Evolutionary conservation across 1,140 invertebrate species (phyloP), one percentile per base, ranked within the genome.

Genomic region (Matsumurasca onukii): DNA sequence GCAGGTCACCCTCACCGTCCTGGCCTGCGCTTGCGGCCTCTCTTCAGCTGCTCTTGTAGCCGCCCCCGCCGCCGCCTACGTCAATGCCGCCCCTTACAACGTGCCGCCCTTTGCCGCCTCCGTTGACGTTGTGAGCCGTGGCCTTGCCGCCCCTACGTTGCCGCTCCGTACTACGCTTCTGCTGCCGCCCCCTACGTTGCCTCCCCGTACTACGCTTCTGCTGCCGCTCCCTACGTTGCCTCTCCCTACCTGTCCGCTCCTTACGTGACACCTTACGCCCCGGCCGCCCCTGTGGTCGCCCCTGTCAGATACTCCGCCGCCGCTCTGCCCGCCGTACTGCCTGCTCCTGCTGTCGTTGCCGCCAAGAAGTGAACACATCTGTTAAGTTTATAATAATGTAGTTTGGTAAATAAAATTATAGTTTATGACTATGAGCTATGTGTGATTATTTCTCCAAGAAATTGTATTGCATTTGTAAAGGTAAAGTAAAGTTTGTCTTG

Each of bases 291-390:
- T 20, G 77, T 78, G 0, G 75, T 74, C 64, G 78, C 75, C 66
- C 75, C 78, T 9, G 20, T 12, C 31, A 17, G 9, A 5, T 5
- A 5, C 51, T 20, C 31, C 34, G 55, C 31, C 29, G 79, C 78
- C 22, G 77, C 79, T 0, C 75, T 74, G 77, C 78, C 49, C 75
- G 77, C 17, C 78, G 79, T 20, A 75, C 78, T 72, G 76, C 78
- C 67, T 79, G 61, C 30, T 20, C 61, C 61, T 34, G 61, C 39
- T 24, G 30, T 27, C 61, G n/a, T 27, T n/a, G 49, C 22, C 49
- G 9, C 49, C 9, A n/a, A n/a, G n/a, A n/a, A n/a, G n/a, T n/a
- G n/a, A n/a, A n/a, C n/a, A n/a, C n/a, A n/a, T n/a, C n/a, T n/a
- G n/a, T n/a, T n/a, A n/a, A n/a, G n/a, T n/a, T n/a, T n/a, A n/a